phyloP scores from a whole-genome alignment of 2,797 vertebrate genomes.

The Mico argentatus region DNA sequence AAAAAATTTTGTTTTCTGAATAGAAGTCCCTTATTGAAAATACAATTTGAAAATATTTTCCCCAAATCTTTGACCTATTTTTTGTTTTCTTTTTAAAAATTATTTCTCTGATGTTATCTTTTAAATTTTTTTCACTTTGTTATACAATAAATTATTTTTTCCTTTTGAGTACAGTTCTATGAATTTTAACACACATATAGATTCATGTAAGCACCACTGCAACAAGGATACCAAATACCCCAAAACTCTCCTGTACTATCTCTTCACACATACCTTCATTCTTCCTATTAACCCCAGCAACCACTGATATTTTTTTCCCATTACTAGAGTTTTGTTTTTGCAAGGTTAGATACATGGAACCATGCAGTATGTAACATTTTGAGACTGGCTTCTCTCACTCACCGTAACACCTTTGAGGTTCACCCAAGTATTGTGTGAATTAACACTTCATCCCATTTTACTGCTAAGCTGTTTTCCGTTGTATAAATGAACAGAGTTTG shows the following conservation, averaged over 20 bases:
- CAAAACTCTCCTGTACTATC: background rate
- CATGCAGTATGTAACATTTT: background rate
- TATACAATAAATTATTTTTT: background rate
- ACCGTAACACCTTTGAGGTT: background rate
- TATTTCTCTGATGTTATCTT: background rate
- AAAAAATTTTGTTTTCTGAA: background rate
- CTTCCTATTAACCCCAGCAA: background rate
- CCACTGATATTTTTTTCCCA: background rate
- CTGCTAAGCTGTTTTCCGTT: background rate
- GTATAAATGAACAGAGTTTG: background rate
- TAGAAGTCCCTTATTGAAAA: background rate
- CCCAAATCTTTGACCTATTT: background rate
- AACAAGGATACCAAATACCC: background rate
- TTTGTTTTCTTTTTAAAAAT: background rate
- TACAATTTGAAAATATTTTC: background rate
- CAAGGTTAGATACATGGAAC: slow-evolving; percentile 5
- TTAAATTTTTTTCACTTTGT: background rate
- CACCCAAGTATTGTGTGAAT: background rate
- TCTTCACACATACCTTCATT: background rate
- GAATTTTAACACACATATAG: background rate
- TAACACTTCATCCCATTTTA: background rate
- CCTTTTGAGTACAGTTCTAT: background rate
- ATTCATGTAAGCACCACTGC: background rate
- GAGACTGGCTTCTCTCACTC: background rate
- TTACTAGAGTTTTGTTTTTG: background rate